These are phyloP conservation scores for Teleopsis dalmanni DNA, from an alignment of 1,140 invertebrate genomes.

Conservation along the genomic window DNA sequence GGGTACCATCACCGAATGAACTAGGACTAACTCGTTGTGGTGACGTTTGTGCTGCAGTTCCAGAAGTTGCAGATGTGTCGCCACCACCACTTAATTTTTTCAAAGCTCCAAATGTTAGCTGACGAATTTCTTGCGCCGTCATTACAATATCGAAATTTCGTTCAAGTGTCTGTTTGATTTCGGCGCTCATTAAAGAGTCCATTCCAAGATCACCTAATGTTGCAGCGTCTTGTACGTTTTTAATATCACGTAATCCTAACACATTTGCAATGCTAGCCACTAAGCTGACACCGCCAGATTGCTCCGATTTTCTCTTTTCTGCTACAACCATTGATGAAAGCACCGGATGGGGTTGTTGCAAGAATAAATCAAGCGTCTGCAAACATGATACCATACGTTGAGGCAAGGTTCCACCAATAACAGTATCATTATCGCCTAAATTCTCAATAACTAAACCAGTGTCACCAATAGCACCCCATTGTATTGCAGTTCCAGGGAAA, in stretches of 20 bases:
- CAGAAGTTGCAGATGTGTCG: constrained; percentile 23
- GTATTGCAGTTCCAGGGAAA: constrained; percentile 80
- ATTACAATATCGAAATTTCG: constrained; percentile 83
- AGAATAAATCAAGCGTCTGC: constrained; percentile 74
- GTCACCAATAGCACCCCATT: constrained; percentile 97
- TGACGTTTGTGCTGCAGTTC: constrained; percentile 17
- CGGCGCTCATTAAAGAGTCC: constrained; percentile 96
- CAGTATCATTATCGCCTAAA: constrained; percentile 81
- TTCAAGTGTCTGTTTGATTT: constrained; percentile 94
- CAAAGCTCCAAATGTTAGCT: constrained; percentile 67
- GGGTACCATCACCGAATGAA: constrained; percentile 36
- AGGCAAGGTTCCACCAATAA: constrained; percentile 85
- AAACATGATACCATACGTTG: constrained; percentile 88
- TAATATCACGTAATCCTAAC: constrained; percentile 73
- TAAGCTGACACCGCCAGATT: constrained; percentile 50
- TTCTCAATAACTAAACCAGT: constrained; percentile 85
- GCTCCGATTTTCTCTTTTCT: constrained; percentile 57
- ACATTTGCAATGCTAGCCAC: constrained; percentile 75
- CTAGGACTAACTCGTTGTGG: constrained; percentile 19
- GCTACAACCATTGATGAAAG: constrained; percentile 75
- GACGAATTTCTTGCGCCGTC: constrained; percentile 82
- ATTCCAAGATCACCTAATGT: constrained; percentile 89
- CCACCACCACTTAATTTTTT: constrained; percentile 53
- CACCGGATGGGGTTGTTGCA: constrained; percentile 80
- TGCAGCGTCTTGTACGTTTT: constrained; percentile 61